A percentile compares a stretch with the other conserved stretches of the same genome.
phyloP scores from a whole-genome alignment of 53 echinoderm and acorn worm species.

The Mesocentrotus franciscanus region DNA sequence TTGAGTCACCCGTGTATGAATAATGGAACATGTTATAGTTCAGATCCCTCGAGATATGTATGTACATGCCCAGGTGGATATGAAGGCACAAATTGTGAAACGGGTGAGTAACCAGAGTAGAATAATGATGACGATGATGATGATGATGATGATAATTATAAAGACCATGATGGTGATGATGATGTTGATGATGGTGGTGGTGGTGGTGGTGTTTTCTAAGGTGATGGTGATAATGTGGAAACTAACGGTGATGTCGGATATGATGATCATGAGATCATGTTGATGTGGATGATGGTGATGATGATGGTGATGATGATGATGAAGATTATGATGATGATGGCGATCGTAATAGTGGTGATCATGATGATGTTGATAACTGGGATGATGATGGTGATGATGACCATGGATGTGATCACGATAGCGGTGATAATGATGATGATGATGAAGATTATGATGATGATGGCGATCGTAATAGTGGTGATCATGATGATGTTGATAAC shows the following conservation, averaged over 20 bases:
- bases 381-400: neutral
- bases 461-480: neutral
- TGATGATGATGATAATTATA: neutral
- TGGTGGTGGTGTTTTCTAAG: neutral
- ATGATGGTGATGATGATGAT: neutral
- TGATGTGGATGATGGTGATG: neutral
- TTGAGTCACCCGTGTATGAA: constrained; percentile 57
- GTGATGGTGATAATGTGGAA: neutral
- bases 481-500: neutral
- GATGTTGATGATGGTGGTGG: neutral
- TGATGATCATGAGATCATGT: neutral
- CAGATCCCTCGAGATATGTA: constrained; percentile 38
- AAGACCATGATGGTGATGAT: neutral
- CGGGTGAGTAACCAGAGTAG: constrained; percentile 24
- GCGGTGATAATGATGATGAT: neutral
- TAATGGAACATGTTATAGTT: constrained; percentile 53
- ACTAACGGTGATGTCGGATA: neutral
- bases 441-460: neutral
- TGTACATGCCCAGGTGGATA: constrained; percentile 59
- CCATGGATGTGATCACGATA: neutral
- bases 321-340: neutral
- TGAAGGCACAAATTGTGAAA: constrained; percentile 39
- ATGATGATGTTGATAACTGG: neutral
- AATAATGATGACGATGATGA: constrained; percentile 17
- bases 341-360: neutral